Base-by-base conservation (phyloP, 2,888 invertebrate species). In the Drosophila heteroneura region DNA sequence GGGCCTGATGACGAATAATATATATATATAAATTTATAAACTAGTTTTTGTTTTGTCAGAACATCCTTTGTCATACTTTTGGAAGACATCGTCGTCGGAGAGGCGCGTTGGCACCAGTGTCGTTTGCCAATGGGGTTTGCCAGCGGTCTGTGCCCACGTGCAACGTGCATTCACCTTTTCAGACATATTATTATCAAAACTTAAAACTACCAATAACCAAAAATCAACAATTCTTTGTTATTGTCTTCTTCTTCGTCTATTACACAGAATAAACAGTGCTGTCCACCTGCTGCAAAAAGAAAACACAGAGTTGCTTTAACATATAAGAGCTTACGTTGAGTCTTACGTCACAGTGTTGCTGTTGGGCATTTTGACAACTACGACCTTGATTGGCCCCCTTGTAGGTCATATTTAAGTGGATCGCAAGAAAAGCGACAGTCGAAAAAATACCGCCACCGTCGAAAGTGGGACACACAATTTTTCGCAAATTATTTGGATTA, bases 111-210 rank as follows among this genome's bases (percentile, higher is more conserved):
- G 80, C 16, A 92, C 70, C 14, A 84, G 66, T 30, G 91, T 66
- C 5, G 74, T 39, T 57, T 57, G 37, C 30, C 26, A 92, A 54
- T 32, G 82, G 77, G 83, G 76, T 10, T 83, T 85, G 10, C 93
- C 93, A 22, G 88, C 90, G n/a, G 80, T 76, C 12, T 84, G 85
- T 0, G 74, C 74, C 93, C 93, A 93, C 60, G 81, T 92, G 57
- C 90, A 87, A 2, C 70, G 68, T 12, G 79, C 81, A 19, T 26
- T 76, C 12, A 89, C 83, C 26, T 75, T 74, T 58, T 74, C 74
- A 14, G 76, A 60, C 87, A 82, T 85, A 32, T 32, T 64, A 16
- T 26, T 26, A 26, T 26, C 5, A 16, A 26, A 30, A 26, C 44
- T 39, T 22, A 51, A 35, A 52, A 22, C 19, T n/a, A n/a, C 30